These are phyloP conservation scores for Leuciscus waleckii DNA, from an alignment of 2,797 vertebrate genomes.

Conservation along the genomic window DNA sequence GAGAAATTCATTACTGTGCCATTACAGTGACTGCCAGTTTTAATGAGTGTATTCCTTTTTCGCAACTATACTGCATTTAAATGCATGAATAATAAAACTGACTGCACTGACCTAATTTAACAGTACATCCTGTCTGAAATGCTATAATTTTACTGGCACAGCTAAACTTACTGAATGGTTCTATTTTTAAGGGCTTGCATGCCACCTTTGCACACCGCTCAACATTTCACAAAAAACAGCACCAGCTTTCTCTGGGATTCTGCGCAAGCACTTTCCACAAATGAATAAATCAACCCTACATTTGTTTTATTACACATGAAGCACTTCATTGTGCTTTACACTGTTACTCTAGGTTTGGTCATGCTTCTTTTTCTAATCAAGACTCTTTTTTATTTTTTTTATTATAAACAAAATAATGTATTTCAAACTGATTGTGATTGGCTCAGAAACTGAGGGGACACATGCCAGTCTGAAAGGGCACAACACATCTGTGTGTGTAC, in stretches of 20 bases:
- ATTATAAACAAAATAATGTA: neutral
- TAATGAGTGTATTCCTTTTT: neutral
- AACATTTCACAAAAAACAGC: neutral
- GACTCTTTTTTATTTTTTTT: neutral
- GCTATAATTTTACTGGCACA: neutral
- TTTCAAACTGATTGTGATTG: neutral
- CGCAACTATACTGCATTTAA: neutral
- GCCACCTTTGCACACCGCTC: constrained; percentile 7
- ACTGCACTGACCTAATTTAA: neutral
- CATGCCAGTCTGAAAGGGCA: neutral
- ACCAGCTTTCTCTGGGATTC: neutral
- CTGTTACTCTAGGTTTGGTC: neutral
- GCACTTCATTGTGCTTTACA: neutral
- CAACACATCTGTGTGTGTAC: neutral
- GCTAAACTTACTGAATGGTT: constrained; percentile 6
- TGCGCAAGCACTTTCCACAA: constrained; percentile 2
- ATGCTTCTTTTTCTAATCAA: neutral
- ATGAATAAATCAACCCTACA: neutral
- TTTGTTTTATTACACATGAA: constrained; percentile 13
- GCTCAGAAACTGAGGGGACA: neutral
- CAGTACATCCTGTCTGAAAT: constrained; percentile 13
- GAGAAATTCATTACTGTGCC: neutral
- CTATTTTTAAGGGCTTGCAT: constrained; percentile 4
- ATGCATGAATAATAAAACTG: neutral
- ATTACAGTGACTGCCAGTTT: neutral